Evolutionary conservation across 2,797 vertebrate genomes (phyloP).

Genomic region (Phalloptychus januarius): DNA sequence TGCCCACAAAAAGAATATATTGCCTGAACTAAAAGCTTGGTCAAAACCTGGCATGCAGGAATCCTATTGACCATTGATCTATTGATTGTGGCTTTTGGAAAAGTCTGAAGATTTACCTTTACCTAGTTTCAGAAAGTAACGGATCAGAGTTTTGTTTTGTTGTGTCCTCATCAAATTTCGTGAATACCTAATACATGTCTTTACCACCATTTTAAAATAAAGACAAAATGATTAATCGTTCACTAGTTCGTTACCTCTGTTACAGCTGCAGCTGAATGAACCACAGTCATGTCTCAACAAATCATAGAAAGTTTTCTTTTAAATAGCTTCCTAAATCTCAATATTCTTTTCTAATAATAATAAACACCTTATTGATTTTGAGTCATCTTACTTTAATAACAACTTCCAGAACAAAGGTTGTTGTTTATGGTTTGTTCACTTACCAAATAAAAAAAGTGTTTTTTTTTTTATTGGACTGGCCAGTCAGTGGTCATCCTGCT

Average conservation of each 20-base stretch:
- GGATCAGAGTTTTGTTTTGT: not conserved
- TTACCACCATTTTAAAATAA: not conserved
- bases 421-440: not conserved
- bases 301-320: not conserved
- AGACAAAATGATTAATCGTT: not conserved
- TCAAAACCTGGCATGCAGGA: not conserved
- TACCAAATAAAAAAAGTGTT: not conserved
- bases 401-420: not conserved
- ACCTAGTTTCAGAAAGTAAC: not conserved
- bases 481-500: not conserved
- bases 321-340: not conserved
- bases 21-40: conserved; percentile 7
- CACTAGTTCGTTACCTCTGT: not conserved
- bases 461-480: not conserved
- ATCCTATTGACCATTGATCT: not conserved
- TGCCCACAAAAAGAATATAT: not conserved
- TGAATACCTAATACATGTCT: not conserved
- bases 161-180: not conserved
- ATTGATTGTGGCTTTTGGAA: not conserved
- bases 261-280: not conserved
- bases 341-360: not conserved
- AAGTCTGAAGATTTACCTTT: not conserved
- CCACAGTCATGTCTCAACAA: not conserved
- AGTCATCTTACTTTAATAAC: not conserved
- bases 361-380: not conserved